Percentiles rank a stretch among this genome's conserved stretches.
Conservation (phyloP, 2,797 vertebrate genomes). For the Jordanella pulchra region DNA sequence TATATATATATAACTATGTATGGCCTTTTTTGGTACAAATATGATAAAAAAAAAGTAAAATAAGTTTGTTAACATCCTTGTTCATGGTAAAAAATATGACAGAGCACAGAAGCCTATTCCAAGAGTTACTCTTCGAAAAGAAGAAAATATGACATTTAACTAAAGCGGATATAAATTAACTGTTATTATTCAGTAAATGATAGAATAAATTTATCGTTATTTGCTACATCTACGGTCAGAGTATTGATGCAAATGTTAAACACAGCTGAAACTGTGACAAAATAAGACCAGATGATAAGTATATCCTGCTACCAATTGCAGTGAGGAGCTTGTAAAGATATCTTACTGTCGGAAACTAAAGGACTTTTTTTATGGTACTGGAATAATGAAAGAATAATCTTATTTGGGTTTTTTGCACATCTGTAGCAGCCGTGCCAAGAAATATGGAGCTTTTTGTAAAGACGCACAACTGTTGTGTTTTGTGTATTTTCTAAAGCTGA, state of each 20-base stretch:
- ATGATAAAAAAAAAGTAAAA: no score
- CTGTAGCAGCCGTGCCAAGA: not conserved
- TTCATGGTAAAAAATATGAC: not conserved
- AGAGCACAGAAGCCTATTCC: not conserved
- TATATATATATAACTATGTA: no score
- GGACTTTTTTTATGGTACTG: not conserved
- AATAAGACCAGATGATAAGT: not conserved
- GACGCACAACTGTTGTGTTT: not conserved
- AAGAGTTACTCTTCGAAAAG: not conserved
- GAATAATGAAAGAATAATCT: constrained; percentile 1
- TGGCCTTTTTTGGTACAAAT: no score
- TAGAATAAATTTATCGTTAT: not conserved
- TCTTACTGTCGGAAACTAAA: not conserved
- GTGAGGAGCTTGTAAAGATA: not conserved
- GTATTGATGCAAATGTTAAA: not conserved
- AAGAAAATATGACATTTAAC: not conserved
- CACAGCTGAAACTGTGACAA: not conserved
- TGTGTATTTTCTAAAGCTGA: not conserved
- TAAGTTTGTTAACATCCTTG: no score
- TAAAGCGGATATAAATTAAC: not conserved
- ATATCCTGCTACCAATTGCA: not conserved
- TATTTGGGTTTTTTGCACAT: not conserved
- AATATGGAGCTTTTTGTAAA: not conserved
- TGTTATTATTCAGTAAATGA: not conserved
- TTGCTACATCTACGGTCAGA: not conserved